These are phyloP conservation scores for Arion vulgaris DNA, from an alignment of 1,140 invertebrate genomes.

Conservation along the genomic window DNA sequence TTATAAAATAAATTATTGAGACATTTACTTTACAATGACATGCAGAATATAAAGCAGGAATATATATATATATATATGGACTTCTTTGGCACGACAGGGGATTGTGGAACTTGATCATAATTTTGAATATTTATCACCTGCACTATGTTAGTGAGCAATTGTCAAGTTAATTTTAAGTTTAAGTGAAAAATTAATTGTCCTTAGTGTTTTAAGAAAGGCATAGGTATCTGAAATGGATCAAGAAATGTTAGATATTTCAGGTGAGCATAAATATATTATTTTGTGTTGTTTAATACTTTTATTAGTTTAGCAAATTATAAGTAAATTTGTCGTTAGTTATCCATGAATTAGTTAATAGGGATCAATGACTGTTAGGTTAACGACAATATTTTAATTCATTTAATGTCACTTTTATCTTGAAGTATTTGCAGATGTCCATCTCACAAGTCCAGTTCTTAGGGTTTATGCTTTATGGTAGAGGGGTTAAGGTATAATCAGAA, in stretches of 20 bases:
- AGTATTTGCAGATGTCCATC: slow-evolving; percentile 25
- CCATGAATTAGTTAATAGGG: neutral
- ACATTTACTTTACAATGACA: neutral
- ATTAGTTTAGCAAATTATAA: too few relatives aligned
- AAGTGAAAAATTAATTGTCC: neutral
- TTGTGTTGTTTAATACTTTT: too few relatives aligned
- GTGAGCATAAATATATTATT: too few relatives aligned
- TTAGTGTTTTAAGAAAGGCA: neutral
- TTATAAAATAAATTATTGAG: neutral
- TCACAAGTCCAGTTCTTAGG: neutral
- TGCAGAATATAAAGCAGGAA: neutral
- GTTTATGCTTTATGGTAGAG: neutral
- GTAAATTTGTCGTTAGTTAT: too few relatives aligned
- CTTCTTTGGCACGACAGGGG: neutral
- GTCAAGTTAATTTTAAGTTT: neutral
- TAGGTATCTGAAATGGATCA: neutral
- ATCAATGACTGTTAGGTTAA: neutral
- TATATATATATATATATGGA: neutral
- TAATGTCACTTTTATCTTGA: slow-evolving; percentile 15
- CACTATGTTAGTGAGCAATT: neutral
- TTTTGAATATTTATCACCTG: neutral
- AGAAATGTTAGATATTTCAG: too few relatives aligned
- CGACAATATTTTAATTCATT: neutral
- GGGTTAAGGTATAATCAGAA: neutral
- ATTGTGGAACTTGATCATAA: neutral